phyloP scores from a whole-genome alignment of 2,888 invertebrate genomes.

The Ischnura elegans region DNA sequence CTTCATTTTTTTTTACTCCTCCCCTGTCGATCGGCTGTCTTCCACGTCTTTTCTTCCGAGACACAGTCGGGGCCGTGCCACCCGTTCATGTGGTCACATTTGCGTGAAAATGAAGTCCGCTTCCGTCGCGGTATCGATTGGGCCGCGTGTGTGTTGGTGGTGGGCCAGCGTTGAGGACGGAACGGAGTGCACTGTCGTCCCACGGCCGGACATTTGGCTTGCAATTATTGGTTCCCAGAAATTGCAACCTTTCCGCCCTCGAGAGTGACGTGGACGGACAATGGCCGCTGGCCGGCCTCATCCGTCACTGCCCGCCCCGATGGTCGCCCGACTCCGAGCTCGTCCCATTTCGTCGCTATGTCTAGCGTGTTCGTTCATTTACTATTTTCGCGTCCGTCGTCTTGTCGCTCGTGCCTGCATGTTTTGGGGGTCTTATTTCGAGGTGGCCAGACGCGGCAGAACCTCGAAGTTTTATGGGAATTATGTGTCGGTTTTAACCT shows the following conservation, averaged over 20 bases:
- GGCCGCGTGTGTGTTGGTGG: not conserved
- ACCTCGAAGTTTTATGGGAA: too few species aligned
- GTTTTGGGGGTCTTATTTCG: not conserved
- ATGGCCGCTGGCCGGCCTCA: not conserved
- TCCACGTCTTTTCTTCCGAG: not conserved
- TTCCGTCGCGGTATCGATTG: not conserved
- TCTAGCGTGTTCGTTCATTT: not conserved
- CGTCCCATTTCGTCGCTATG: not conserved
- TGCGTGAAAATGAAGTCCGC: not conserved
- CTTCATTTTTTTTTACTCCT: not conserved
- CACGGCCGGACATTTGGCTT: not conserved
- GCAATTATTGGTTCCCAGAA: conserved; percentile 31
- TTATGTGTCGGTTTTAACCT: too few species aligned
- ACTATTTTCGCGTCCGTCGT: not conserved
- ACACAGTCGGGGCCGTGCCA: not conserved
- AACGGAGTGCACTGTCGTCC: not conserved
- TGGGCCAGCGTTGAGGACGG: not conserved
- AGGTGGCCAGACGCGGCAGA: too few species aligned
- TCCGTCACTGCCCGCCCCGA: not conserved
- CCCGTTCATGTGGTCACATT: not conserved
- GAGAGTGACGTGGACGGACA: not conserved
- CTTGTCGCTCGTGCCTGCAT: not conserved
- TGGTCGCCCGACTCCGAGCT: not conserved
- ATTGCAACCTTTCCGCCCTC: not conserved
- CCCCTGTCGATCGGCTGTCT: not conserved